Evolutionary conservation across 2,113 vertebrate species (phyloP), one percentile per base, ranked within the genome.

Genomic region (Phaethon lepturus): DNA sequence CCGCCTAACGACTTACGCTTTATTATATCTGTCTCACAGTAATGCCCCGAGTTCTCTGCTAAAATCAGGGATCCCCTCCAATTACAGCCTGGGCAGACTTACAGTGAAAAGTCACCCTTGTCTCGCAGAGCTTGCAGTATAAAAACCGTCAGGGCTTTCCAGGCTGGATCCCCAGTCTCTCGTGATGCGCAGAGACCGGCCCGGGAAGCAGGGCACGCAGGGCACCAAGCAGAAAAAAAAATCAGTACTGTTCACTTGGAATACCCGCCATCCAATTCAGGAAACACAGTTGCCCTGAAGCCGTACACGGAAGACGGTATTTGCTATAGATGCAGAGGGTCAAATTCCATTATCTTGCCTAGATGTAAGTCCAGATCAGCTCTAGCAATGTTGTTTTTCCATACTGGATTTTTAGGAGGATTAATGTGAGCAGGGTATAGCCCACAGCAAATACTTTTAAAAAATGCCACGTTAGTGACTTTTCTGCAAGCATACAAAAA

Each of bases 1-100:
- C 81, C 73, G 60, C 81, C 84, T 93, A 87, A 95, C 3, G 13
- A 90, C 92, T 91, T 80, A 63, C 33, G 49, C 86, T 91, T 89
- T 62, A 82, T 90, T 92, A 63, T 80, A 71, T 86, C 92, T 91
- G 67, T 90, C 49, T 83, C 63, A 78, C n/a, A 24, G 90, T 55
- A 86, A 75, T 96, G 77, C 40, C 29, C 15, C 0, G 3, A 58
- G 35, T 55, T 67, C 81, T 66, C 66, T 63, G 42, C 44, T 95
- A 90, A 95, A 91, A 78, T 81, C 69, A 86, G 42, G 74, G 49
- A 68, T 92, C 31, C 72, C 50, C 69, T 72, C n/a, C 44, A 77
- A 35, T 2, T 17, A 47, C 44, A 81, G 53, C 52, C 44, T 55
- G 17, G 45, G 25, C 68, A 77, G 50, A 12, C 18, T 77, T 73